Evolutionary conservation across 2,113 vertebrate species (phyloP).

Genomic region (Hydrochoerus hydrochaeris): DNA sequence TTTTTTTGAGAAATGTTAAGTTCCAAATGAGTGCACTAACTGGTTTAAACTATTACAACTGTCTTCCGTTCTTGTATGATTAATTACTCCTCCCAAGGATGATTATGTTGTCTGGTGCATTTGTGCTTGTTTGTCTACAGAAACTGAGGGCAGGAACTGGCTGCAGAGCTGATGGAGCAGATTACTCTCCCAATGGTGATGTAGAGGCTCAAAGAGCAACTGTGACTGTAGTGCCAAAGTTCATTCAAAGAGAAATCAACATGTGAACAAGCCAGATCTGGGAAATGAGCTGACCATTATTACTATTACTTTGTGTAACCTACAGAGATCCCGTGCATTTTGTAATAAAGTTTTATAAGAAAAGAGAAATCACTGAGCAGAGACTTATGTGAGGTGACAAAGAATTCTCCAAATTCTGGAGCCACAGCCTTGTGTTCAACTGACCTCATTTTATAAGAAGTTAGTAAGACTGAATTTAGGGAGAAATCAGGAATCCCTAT

Average conservation of each 20-base stretch:
- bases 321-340: background rate
- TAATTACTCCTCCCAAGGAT: background rate
- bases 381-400: background rate
- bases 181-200: background rate
- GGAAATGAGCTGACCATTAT: background rate
- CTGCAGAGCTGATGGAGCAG: rapidly evolving
- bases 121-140: background rate
- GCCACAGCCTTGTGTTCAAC: background rate
- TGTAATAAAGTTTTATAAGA: background rate
- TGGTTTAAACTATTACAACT: background rate
- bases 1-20: background rate
- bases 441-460: background rate
- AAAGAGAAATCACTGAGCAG: background rate
- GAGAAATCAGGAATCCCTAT: background rate
- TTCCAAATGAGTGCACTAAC: background rate
- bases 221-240: background rate
- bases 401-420: background rate
- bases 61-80: background rate
- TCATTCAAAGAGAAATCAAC: background rate
- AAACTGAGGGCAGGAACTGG: background rate
- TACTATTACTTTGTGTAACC: background rate
- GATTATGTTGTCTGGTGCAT: background rate
- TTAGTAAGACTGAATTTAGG: background rate
- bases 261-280: background rate
- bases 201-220: background rate